Evolutionary conservation across 2,113 vertebrate species (phyloP), one percentile per base, ranked within the genome.

Genomic region (Uria aalge): DNA sequence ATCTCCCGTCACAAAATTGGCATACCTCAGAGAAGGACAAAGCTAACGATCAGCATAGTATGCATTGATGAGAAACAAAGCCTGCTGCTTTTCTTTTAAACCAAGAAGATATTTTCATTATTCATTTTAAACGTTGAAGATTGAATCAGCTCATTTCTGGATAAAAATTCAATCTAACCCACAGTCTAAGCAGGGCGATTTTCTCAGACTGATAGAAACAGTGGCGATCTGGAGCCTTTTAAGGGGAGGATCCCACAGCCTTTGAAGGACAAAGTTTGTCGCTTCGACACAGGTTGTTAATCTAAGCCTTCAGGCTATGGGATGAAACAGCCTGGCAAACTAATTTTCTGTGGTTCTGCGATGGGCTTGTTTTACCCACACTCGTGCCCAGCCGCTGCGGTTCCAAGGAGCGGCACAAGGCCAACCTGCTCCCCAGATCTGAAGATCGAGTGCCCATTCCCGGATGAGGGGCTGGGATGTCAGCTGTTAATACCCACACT

Each of bases 161-260:
- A 59, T 81, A 67, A 81, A 81, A 91, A 81, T 30, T 85, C 43
- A 71, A 12, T 45, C 27, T 81, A 78, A 84, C 24, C 32, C 73
- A 74, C 41, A 36, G 38, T 55, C 55, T 59, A 62, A 71, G 73
- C 59, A 81, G 47, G 38, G 56, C 91, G 92, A 82, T 87, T 91
- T 93, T 87, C 86, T 93, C 77, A 87, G 64, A 40, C 52, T 72
- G 69, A 81, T 75, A 63, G 85, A 89, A 94, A n/a, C 43, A 87
- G 56, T 78, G 78, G 52, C 89, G 55, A 45, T 84, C 71, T 84
- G 68, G 57, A 94, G 67, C 59, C 59, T 87, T 74, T 77, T 91
- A 17, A 32, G 14, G 50, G 55, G 73, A 91, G 43, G 52, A 78
- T 92, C 94, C 77, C 64, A 63, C 64, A 89, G 88, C 60, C 73